These are phyloP conservation scores for Micromys minutus DNA, from an alignment of 2,113 vertebrate species.

Conservation along the genomic window DNA sequence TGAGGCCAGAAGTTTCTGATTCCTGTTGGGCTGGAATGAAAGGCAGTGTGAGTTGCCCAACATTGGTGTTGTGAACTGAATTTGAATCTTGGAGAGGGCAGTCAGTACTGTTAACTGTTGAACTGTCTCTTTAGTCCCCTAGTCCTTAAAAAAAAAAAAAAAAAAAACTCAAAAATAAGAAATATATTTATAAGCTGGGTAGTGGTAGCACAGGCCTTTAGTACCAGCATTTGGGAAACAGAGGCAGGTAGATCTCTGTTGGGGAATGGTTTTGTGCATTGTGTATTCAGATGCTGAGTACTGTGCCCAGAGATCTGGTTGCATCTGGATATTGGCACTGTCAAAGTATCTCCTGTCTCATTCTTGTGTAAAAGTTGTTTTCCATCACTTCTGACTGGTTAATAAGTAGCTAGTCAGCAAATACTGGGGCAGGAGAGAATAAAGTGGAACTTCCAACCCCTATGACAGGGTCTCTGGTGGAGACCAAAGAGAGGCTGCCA, in stretches of 20 bases:
- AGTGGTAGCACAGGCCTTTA: neutral
- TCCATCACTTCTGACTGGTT: too few relatives aligned
- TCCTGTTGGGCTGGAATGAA: neutral
- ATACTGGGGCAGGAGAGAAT: too few relatives aligned
- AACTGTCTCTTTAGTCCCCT: neutral
- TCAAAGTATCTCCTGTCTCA: too few relatives aligned
- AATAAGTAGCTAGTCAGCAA: too few relatives aligned
- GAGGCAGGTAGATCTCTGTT: neutral
- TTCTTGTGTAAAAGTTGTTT: too few relatives aligned
- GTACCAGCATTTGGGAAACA: neutral
- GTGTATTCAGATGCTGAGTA: neutral
- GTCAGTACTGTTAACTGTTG: neutral
- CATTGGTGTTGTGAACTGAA: neutral
- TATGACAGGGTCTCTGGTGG: too few relatives aligned
- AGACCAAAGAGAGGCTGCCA: too few relatives aligned
- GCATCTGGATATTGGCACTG: too few relatives aligned
- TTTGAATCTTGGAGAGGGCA: neutral
- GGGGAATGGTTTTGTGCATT: neutral
- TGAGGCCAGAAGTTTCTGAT: neutral
- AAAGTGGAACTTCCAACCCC: too few relatives aligned
- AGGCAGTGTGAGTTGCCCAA: neutral
- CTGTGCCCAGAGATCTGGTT: too few relatives aligned
- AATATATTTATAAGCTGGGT: neutral
- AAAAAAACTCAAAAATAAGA: too few relatives aligned
- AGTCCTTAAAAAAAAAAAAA: neutral